Conservation (phyloP, 2,888 invertebrate species). For the Bimastos eiseni region DNA sequence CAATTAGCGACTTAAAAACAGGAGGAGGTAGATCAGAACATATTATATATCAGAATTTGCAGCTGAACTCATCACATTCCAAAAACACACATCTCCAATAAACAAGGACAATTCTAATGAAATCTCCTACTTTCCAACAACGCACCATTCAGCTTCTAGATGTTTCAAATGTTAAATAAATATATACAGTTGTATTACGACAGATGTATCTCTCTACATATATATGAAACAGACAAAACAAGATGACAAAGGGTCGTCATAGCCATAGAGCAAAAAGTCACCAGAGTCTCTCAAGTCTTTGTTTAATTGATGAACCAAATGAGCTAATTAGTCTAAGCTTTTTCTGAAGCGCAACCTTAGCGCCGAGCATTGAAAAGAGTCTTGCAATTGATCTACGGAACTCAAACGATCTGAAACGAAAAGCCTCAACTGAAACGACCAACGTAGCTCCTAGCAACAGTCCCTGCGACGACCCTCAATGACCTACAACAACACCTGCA, state of each 20-base stretch:
- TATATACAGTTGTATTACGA: background rate
- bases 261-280: background rate
- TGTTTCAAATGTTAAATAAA: background rate
- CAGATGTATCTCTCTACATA: background rate
- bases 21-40: background rate
- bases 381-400: too few relatives aligned
- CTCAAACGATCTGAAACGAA: too few relatives aligned
- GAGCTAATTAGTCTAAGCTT: background rate
- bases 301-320: background rate
- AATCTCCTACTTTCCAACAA: conserved; percentile 9
- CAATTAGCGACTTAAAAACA: background rate
- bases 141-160: background rate
- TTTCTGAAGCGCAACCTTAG: background rate
- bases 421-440: background rate
- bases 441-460: background rate
- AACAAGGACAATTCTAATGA: background rate
- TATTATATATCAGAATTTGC: background rate
- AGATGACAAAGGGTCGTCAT: background rate
- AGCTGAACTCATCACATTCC: background rate
- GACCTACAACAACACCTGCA: background rate
- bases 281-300: background rate
- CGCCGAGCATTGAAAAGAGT: background rate
- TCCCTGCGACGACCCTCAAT: background rate
- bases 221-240: background rate
- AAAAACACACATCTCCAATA: background rate